Conservation (phyloP, 2,113 vertebrate species). For the Sylvilagus bachmani region DNA sequence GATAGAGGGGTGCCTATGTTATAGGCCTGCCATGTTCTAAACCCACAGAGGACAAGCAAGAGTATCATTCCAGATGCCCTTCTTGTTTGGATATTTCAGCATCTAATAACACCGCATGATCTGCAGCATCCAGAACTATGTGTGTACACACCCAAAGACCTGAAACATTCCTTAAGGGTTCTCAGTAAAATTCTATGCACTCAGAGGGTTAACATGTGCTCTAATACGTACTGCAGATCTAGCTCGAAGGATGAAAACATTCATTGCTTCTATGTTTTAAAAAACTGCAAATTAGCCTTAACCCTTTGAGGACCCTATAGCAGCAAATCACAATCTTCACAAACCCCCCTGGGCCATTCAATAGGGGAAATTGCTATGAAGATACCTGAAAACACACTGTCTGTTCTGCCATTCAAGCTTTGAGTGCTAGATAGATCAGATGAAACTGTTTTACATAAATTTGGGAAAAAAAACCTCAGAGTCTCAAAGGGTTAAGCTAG, state of each 20-base stretch:
- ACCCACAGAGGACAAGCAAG: slow-evolving; percentile 56
- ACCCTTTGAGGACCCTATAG: slow-evolving; percentile 90
- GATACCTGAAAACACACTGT: slow-evolving; percentile 85
- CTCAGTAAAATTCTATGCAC: slow-evolving; percentile 80
- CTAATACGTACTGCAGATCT: slow-evolving; percentile 87
- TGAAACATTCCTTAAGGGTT: slow-evolving; percentile 82
- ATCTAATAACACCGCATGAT: slow-evolving; percentile 55
- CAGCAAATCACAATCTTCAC: slow-evolving; percentile 87
- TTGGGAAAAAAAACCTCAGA: slow-evolving; percentile 81
- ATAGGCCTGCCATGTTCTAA: slow-evolving; percentile 68
- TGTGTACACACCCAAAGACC: slow-evolving; percentile 80
- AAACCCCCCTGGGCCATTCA: slow-evolving; percentile 82
- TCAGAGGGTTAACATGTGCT: slow-evolving; percentile 90
- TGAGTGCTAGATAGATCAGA: slow-evolving; percentile 83
- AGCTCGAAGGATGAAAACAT: slow-evolving; percentile 89
- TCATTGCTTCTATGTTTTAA: slow-evolving; percentile 89
- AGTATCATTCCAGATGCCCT: slow-evolving; percentile 29
- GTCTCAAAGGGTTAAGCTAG: slow-evolving; percentile 92
- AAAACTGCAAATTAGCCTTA: slow-evolving; percentile 87
- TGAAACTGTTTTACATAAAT: slow-evolving; percentile 85
- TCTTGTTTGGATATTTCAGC: slow-evolving; percentile 72
- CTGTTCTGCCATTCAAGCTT: slow-evolving; percentile 79
- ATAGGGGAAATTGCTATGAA: slow-evolving; percentile 84
- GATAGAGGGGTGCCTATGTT: slow-evolving; percentile 47
- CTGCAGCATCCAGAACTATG: slow-evolving; percentile 78